These are phyloP conservation scores for Oncopodura yosiiana DNA, from an alignment of 1,140 invertebrate genomes.

Conservation along the genomic window DNA sequence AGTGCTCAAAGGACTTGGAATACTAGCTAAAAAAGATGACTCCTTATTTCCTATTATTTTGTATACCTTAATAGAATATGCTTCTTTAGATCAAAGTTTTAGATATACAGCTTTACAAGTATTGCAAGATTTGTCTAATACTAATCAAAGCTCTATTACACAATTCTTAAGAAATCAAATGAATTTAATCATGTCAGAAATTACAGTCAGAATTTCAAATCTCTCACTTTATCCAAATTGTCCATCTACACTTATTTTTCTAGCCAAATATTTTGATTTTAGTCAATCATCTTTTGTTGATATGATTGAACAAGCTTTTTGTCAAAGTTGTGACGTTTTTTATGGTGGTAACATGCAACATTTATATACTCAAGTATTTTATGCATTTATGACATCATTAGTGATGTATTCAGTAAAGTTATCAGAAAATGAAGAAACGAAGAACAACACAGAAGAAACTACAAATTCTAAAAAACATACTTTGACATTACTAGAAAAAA, in stretches of 20 bases:
- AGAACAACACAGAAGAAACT: neutral
- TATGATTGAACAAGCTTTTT: constrained; percentile 23
- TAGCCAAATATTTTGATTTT: constrained; percentile 31
- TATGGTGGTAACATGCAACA: constrained; percentile 7
- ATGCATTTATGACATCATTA: constrained; percentile 25
- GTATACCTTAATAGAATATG: constrained; percentile 27
- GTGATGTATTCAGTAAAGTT: neutral
- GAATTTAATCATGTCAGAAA: constrained; percentile 23
- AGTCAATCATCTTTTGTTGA: constrained; percentile 15
- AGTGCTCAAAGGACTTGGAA: constrained; percentile 19
- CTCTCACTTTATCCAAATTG: constrained; percentile 18
- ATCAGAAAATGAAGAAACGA: neutral
- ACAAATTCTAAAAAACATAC: neutral
- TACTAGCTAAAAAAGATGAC: constrained; percentile 10
- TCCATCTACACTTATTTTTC: constrained; percentile 23
- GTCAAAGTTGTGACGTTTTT: constrained; percentile 20
- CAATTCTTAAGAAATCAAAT: constrained; percentile 17
- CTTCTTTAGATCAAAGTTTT: neutral
- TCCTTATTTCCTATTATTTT: constrained; percentile 13
- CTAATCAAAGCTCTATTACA: neutral
- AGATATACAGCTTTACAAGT: neutral
- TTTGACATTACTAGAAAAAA: neutral
- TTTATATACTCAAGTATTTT: constrained; percentile 24
- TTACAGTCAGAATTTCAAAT: constrained; percentile 17
- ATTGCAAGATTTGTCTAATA: neutral